phyloP scores from a whole-genome alignment of 2,113 vertebrate species.

The Leucosticte australis region DNA sequence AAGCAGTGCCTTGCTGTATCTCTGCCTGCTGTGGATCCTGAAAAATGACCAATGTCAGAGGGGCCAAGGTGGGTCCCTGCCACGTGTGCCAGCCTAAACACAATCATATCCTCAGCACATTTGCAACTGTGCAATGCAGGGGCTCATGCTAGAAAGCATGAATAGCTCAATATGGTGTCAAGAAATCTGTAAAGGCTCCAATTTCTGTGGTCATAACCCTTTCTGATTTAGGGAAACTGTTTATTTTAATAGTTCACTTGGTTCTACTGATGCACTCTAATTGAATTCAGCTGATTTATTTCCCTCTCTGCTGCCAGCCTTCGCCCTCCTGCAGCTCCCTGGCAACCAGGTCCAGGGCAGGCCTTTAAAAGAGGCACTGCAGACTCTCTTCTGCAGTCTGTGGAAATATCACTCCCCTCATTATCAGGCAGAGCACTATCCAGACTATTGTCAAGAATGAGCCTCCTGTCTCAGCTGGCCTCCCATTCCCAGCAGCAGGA shows the following conservation, averaged over 20 bases:
- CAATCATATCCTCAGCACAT: fast-evolving
- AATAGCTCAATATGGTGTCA: background rate
- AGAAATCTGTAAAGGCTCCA: background rate
- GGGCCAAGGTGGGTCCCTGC: background rate
- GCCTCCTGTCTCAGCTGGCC: background rate
- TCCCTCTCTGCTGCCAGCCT: background rate
- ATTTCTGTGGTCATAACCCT: background rate
- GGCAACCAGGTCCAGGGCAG: background rate
- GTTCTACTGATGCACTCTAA: background rate
- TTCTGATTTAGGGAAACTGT: background rate
- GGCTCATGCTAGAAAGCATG: background rate
- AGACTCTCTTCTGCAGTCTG: background rate
- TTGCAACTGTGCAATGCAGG: background rate
- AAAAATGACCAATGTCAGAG: background rate
- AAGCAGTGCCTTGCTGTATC: background rate
- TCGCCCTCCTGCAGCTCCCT: background rate
- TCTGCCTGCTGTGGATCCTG: background rate
- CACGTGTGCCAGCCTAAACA: fast-evolving
- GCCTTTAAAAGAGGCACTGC: background rate
- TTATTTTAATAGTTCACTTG: constrained; percentile 4
- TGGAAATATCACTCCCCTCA: background rate
- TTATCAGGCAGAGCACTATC: background rate
- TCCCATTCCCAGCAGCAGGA: background rate
- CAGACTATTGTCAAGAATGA: background rate
- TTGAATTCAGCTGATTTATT: background rate